Evolutionary conservation across 1,140 invertebrate genomes (phyloP), one percentile per base, ranked within the genome.

Genomic region (Nebria ingens): DNA sequence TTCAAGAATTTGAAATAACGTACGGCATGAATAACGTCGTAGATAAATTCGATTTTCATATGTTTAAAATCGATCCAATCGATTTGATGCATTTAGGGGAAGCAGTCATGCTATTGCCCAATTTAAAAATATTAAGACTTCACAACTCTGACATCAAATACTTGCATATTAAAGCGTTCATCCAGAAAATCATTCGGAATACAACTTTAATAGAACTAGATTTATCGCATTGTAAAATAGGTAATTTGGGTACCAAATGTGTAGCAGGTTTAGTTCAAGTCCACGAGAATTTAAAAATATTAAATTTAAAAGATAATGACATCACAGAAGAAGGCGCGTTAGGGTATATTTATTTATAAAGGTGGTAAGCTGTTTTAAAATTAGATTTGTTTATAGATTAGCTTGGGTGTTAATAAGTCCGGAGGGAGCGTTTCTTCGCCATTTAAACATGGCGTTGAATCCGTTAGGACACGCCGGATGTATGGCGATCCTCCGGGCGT

Each of bases 361-460:
- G 6, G 6, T 34, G 6, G 25, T 34, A 9, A 34, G 6, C 25
- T 34, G 6, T 34, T 34, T 34, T n/a, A 34, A 34, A 34, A 34
- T 34, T 34, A 34, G n/a, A 34, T 34, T n/a, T 34, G 25, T 34
- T 38, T 54, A 40, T 3, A 34, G 19, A 19, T 54, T 54, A 13
- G 17, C 17, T 6, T 54, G 17, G 19, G 9, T 19, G 13, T 3
- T 21, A 3, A 6, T 38, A 3, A 6, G 3, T 11, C 19, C 19
- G 29, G 34, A 54, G n/a, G 19, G 53, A 2, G 45, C 19, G 11
- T 54, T 54, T n/a, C 53, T 71, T 15, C 56, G 60, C 19, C 56
- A 61, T n/a, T 53, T 73, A 15, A 63, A 70, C 54, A 53, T 73
- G 13, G 61, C 63, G 56, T 56, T 71, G 12, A 72, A 72, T 58